phyloP scores from a whole-genome alignment of 2,113 vertebrate genomes.

The Cyphomyrus plagiostoma region DNA sequence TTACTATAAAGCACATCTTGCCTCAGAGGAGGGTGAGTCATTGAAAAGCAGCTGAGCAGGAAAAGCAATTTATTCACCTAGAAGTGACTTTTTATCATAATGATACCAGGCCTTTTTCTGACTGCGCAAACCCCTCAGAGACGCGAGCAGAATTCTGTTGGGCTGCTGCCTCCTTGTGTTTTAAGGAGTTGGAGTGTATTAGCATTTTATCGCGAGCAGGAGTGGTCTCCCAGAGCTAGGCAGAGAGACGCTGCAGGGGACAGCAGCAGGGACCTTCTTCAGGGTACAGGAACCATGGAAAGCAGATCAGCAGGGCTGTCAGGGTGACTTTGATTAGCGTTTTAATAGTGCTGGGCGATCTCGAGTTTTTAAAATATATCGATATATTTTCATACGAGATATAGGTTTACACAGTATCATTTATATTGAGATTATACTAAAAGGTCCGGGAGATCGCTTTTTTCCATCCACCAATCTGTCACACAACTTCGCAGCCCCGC shows the following conservation, averaged over 20 bases:
- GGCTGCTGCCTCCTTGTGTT: slow-evolving; percentile 25
- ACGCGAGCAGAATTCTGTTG: neutral
- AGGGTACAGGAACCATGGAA: neutral
- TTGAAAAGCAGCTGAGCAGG: slow-evolving; percentile 40
- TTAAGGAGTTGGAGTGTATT: slow-evolving; percentile 22
- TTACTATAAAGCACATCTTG: slow-evolving; percentile 19
- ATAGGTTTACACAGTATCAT: no score
- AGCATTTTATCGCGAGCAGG: slow-evolving; percentile 25
- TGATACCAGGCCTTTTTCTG: slow-evolving; percentile 29
- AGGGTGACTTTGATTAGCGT: neutral
- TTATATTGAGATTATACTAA: no score
- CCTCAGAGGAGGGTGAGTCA: slow-evolving; percentile 27
- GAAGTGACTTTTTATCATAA: slow-evolving; percentile 38
- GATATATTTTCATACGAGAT: no score
- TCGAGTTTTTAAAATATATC: no score
- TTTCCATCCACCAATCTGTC: no score
- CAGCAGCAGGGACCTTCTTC: neutral
- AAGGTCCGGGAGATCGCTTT: no score
- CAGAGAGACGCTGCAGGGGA: no score
- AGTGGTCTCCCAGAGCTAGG: neutral
- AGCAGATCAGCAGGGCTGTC: neutral
- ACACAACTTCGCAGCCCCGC: no score
- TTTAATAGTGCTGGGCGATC: neutral
- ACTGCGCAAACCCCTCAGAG: neutral
- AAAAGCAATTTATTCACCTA: slow-evolving; percentile 42